Conservation (phyloP, 2,888 invertebrate genomes). For the Uloborus plumipes region DNA sequence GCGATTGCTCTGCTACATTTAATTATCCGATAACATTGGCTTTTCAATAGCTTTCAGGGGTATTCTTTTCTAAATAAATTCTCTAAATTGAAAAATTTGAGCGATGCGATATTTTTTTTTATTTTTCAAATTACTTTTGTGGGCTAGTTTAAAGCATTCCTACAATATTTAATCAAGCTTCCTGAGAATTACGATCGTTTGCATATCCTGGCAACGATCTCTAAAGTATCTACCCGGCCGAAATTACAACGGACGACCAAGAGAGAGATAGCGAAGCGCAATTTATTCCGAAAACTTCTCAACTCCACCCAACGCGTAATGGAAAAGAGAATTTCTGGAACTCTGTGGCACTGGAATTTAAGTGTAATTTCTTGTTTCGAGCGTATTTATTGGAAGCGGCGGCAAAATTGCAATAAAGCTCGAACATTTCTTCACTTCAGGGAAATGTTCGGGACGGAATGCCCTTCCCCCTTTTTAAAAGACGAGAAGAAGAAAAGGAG, state of each 20-base stretch:
- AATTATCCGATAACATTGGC: no score
- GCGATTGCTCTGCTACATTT: no score
- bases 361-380: conserved; percentile 63
- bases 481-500: conserved; percentile 45
- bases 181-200: conserved; percentile 49
- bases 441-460: conserved; percentile 51
- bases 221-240: conserved; percentile 54
- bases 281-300: conserved; percentile 59
- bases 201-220: conserved; percentile 60
- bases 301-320: conserved; percentile 57
- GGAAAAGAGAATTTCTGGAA: conserved; percentile 62
- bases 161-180: conserved; percentile 57
- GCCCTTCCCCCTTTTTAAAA: conserved; percentile 48
- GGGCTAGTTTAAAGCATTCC: conserved; percentile 37
- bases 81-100: conserved; percentile 40
- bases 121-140: conserved; percentile 16
- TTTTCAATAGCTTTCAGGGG: no score
- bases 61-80: no score
- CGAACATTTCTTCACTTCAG: conserved; percentile 61
- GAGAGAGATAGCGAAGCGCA: conserved; percentile 34
- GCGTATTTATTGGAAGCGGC: conserved; percentile 62
- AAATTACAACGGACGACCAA: conserved; percentile 53
- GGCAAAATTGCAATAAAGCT: conserved; percentile 63
- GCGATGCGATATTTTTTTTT: conserved; percentile 15
- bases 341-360: conserved; percentile 59